Evolutionary conservation across 2,888 invertebrate species (phyloP), one percentile per base, ranked within the genome.

Genomic region (Anorthoa munda): DNA sequence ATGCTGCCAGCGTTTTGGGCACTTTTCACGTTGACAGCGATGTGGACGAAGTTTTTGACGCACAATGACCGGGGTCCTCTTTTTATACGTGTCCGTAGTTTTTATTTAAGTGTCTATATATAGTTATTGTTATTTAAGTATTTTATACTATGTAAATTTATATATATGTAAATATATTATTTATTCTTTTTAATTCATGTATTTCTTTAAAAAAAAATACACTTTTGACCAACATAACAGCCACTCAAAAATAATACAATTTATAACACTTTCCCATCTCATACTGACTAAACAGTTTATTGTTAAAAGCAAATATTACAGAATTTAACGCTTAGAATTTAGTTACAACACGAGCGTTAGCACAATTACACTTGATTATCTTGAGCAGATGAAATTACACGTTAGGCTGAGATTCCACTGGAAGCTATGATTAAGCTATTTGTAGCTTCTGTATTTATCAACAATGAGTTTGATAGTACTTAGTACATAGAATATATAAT

Each of bases 311-410:
- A 81, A 75, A 63, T 31, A 13, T 79, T 71, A 71, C 31, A 66
- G 46, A 80, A 83, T 65, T 72, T 79, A 86, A 72, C 67, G 17
- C 65, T 86, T 73, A 74, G 70, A 74, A 70, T 80, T 76, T 70
- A 74, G 73, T 64, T 56, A 80, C 53, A 72, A 84, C 72, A 80
- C 77, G 59, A 65, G 70, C 72, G 84, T 84, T 66, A 83, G 63
- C 63, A 74, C 74, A 80, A 77, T 86, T 72, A 83, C 69, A 77
- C 70, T 70, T 83, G 70, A 81, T 84, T 83, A 72, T 76, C 70
- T 86, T 83, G 83, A 83, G 83, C 83, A 84, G 77, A 66, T 72
- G 74, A 76, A 83, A 72, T 76, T 76, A 80, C 69, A 70, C 45
- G 46, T 70, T 64, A 55, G 46, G 64, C 0, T 55, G n/a, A 66